A percentile compares a stretch with the other conserved stretches of the same genome.
Conservation (phyloP, 2,888 invertebrate species). For the Cataglyphis rosenhaueri region DNA sequence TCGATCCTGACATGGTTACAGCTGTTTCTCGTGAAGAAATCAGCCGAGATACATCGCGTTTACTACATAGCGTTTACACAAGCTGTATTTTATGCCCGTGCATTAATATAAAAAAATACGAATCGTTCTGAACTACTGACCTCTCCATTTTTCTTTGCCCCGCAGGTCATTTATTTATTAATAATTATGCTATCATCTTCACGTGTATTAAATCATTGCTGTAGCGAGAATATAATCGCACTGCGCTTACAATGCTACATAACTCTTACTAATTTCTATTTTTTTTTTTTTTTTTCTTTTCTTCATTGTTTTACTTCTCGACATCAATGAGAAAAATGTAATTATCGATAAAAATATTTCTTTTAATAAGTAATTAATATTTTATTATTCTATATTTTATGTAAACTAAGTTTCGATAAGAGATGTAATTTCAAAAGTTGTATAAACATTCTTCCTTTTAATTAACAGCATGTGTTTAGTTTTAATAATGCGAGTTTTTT, state of each 20-base stretch:
- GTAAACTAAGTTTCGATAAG: constrained; percentile 20
- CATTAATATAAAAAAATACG: constrained; percentile 82
- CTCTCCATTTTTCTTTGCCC: constrained; percentile 26
- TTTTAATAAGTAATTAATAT: neutral
- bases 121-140: constrained; percentile 65
- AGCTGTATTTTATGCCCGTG: constrained; percentile 77
- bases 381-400: constrained; percentile 12
- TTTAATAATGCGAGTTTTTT: constrained; percentile 7
- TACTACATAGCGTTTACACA: constrained; percentile 71
- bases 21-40: constrained; percentile 73
- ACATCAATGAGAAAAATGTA: constrained; percentile 13
- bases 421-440: neutral
- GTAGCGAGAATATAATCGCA: constrained; percentile 69
- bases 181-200: constrained; percentile 71
- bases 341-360: constrained; percentile 17
- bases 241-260: constrained; percentile 3
- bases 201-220: constrained; percentile 63
- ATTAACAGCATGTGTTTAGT: neutral
- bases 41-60: constrained; percentile 61
- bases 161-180: constrained; percentile 56
- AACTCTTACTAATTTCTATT: constrained; percentile 7
- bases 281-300: constrained; percentile 23
- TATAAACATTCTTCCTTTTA: neutral
- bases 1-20: constrained; percentile 76
- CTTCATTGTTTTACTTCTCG: constrained; percentile 55